phyloP scores from a whole-genome alignment of 2,797 vertebrate species.

The Sebastes paucispinis region DNA sequence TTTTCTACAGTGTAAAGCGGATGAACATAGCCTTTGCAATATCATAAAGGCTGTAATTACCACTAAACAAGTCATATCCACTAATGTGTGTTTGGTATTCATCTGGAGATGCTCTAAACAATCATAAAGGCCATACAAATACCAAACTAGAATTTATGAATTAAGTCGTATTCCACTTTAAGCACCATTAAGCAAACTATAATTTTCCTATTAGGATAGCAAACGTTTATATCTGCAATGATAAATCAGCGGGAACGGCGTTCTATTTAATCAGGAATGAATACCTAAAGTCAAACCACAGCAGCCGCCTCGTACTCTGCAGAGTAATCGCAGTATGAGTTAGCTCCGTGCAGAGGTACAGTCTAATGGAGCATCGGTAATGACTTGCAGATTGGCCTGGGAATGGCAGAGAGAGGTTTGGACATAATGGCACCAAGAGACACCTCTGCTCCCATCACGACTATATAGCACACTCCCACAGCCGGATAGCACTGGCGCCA shows the following conservation, averaged over 20 bases:
- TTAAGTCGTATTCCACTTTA: slow-evolving; percentile 36
- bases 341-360: slow-evolving; percentile 29
- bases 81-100: slow-evolving; percentile 24
- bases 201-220: slow-evolving; percentile 42
- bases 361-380: slow-evolving; percentile 67
- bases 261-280: slow-evolving; percentile 32
- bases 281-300: slow-evolving; percentile 27
- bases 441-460: background rate
- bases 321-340: slow-evolving; percentile 26
- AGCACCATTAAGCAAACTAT: slow-evolving; percentile 30
- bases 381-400: slow-evolving; percentile 59
- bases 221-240: slow-evolving; percentile 30
- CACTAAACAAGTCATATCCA: slow-evolving; percentile 13
- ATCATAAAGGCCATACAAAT: slow-evolving; percentile 28
- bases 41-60: slow-evolving; percentile 30
- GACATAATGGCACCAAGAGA: slow-evolving; percentile 38
- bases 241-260: slow-evolving; percentile 39
- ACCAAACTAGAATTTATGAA: slow-evolving; percentile 25
- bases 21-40: slow-evolving; percentile 4
- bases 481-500: background rate
- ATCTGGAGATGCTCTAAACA: slow-evolving; percentile 25
- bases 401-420: slow-evolving; percentile 21
- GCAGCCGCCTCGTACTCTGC: slow-evolving; percentile 22
- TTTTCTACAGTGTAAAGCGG: background rate
- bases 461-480: background rate